Evolutionary conservation across 2,797 vertebrate species (phyloP).

Genomic region (Scolopax rusticola): DNA sequence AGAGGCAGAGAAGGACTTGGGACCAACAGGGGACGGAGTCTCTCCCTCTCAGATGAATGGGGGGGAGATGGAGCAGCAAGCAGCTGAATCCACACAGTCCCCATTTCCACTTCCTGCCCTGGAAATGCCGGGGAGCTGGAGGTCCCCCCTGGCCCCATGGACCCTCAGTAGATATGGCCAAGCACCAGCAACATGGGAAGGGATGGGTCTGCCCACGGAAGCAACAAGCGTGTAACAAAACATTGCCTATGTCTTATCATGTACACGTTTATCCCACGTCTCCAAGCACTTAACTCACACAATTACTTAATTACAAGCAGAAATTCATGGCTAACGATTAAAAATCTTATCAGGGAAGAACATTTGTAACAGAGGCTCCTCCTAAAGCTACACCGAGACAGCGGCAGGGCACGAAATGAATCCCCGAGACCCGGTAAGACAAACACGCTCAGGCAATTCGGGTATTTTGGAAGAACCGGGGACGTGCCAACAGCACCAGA

Average conservation of each 20-base stretch:
- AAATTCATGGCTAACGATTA: slow-evolving; percentile 3
- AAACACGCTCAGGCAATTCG: neutral
- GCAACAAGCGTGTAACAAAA: neutral
- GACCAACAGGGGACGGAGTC: rapidly evolving
- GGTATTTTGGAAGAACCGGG: neutral
- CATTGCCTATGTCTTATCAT: neutral
- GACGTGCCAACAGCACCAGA: neutral
- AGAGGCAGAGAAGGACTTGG: neutral
- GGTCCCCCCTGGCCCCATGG: rapidly evolving
- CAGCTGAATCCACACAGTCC: neutral
- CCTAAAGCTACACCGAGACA: neutral
- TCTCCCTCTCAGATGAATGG: neutral
- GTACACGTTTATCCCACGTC: neutral
- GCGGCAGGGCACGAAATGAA: neutral
- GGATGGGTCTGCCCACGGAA: neutral
- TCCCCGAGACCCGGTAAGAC: neutral
- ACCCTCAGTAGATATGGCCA: rapidly evolving
- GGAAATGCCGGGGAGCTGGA: neutral
- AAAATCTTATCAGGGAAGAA: slow-evolving; percentile 31
- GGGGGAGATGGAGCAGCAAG: neutral
- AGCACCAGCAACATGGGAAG: rapidly evolving
- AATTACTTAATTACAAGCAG: slow-evolving; percentile 10
- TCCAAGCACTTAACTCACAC: slow-evolving; percentile 18
- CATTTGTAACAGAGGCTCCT: slow-evolving; percentile 10
- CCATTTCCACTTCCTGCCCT: rapidly evolving